These are phyloP conservation scores for Aleadryas rufinucha DNA, from an alignment of 2,113 vertebrate genomes.

Conservation along the genomic window DNA sequence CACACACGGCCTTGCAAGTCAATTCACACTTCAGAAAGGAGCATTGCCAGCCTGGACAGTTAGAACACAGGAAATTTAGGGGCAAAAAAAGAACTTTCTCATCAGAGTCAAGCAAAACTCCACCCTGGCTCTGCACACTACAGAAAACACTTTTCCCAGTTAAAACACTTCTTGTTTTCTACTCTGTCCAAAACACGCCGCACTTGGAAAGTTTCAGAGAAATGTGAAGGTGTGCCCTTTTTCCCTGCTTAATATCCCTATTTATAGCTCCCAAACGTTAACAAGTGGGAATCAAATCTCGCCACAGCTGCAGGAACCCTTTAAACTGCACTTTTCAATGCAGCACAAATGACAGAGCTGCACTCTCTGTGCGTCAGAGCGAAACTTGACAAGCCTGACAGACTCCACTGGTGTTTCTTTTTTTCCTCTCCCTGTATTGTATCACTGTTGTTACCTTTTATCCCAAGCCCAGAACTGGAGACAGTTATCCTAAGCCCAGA, in stretches of 20 bases:
- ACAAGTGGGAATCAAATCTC: neutral
- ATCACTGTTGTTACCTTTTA: neutral
- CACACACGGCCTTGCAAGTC: neutral
- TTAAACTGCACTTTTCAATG: neutral
- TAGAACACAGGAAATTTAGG: neutral
- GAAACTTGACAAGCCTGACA: constrained; percentile 42
- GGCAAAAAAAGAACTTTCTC: neutral
- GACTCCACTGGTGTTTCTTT: neutral
- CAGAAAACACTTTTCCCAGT: neutral
- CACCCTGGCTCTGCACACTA: neutral
- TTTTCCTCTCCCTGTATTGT: neutral
- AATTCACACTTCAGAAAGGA: neutral
- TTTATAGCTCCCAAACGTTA: neutral
- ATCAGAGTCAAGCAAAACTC: neutral
- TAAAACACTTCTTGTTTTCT: neutral
- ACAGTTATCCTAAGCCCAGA: neutral
- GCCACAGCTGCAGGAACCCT: neutral
- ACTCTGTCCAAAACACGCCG: neutral
- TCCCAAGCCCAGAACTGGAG: neutral
- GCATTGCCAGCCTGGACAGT: neutral
- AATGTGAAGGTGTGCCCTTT: neutral
- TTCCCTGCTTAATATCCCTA: neutral
- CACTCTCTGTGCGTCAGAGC: neutral
- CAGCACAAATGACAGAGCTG: neutral
- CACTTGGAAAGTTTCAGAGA: neutral